Percentiles rank a stretch among this genome's conserved stretches.
Evolutionary conservation across 2,888 invertebrate genomes (phyloP).

Genomic region (Zeuzera pyrina): DNA sequence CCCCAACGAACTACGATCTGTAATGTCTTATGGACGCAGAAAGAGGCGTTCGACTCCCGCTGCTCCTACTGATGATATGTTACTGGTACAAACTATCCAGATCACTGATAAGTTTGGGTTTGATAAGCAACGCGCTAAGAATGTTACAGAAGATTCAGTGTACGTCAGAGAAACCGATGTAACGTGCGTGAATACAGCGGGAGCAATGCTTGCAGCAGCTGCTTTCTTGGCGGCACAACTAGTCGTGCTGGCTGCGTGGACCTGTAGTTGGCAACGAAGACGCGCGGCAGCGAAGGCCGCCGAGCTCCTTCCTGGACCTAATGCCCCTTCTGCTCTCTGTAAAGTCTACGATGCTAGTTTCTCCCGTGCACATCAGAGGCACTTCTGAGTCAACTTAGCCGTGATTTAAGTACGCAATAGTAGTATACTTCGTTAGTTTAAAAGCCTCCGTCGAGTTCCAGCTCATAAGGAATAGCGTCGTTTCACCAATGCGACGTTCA

Average conservation of each 20-base stretch:
- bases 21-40: slow-evolving; percentile 87
- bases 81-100: slow-evolving; percentile 91
- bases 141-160: slow-evolving; percentile 79
- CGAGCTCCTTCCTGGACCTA: slow-evolving; percentile 78
- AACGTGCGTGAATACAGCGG: slow-evolving; percentile 83
- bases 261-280: slow-evolving; percentile 89
- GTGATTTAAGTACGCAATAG: slow-evolving; percentile 65
- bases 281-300: slow-evolving; percentile 77
- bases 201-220: slow-evolving; percentile 87
- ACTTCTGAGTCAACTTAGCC: slow-evolving; percentile 54
- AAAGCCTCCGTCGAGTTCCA: slow-evolving; percentile 60
- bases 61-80: slow-evolving; percentile 81
- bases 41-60: slow-evolving; percentile 80
- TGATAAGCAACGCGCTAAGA: slow-evolving; percentile 78
- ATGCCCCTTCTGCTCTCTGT: slow-evolving; percentile 77
- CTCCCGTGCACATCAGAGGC: slow-evolving; percentile 79
- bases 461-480: slow-evolving; percentile 35
- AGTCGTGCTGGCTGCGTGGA: slow-evolving; percentile 90
- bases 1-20: slow-evolving; percentile 86
- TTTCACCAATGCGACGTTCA: slow-evolving; percentile 32
- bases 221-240: slow-evolving; percentile 90
- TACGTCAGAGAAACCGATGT: slow-evolving; percentile 76
- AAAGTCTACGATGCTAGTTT: slow-evolving; percentile 92
- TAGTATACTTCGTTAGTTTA: slow-evolving; percentile 64
- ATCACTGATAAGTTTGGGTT: slow-evolving; percentile 95